Evolutionary conservation across 2,113 vertebrate species (phyloP).

Genomic region (Sclerurus mexicanus): DNA sequence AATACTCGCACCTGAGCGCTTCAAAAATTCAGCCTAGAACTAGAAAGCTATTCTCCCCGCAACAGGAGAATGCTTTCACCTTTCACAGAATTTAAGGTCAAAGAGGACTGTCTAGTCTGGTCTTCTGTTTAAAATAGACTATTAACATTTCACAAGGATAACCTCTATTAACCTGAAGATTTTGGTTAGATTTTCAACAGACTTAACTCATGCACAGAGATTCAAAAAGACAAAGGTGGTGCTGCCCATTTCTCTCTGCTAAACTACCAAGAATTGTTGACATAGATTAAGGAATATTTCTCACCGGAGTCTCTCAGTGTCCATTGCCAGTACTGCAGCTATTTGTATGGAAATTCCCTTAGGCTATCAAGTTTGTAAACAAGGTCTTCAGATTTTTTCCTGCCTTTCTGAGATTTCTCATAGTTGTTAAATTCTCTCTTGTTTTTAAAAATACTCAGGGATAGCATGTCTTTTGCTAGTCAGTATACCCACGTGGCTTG

Average conservation of each 20-base stretch:
- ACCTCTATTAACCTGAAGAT: neutral
- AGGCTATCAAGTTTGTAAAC: neutral
- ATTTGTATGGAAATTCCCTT: neutral
- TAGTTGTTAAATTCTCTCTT: neutral
- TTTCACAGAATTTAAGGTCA: slow-evolving; percentile 33
- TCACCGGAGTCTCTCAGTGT: neutral
- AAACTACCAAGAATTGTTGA: neutral
- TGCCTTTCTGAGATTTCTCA: neutral
- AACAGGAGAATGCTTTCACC: neutral
- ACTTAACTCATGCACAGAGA: neutral
- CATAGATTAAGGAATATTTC: slow-evolving; percentile 30
- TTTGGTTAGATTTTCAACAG: neutral
- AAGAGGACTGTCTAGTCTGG: neutral
- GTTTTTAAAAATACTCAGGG: neutral
- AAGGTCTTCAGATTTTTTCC: neutral
- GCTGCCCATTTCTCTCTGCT: neutral
- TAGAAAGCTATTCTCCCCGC: slow-evolving; percentile 40
- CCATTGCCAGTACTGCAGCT: neutral
- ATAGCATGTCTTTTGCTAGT: neutral
- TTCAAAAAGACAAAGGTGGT: neutral
- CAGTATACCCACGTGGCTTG: accelerated
- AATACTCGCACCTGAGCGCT: neutral
- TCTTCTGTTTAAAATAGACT: neutral
- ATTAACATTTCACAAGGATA: neutral
- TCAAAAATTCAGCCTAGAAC: slow-evolving; percentile 10